These are phyloP conservation scores for Empidonax traillii DNA, from an alignment of 2,113 vertebrate species.

Conservation along the genomic window DNA sequence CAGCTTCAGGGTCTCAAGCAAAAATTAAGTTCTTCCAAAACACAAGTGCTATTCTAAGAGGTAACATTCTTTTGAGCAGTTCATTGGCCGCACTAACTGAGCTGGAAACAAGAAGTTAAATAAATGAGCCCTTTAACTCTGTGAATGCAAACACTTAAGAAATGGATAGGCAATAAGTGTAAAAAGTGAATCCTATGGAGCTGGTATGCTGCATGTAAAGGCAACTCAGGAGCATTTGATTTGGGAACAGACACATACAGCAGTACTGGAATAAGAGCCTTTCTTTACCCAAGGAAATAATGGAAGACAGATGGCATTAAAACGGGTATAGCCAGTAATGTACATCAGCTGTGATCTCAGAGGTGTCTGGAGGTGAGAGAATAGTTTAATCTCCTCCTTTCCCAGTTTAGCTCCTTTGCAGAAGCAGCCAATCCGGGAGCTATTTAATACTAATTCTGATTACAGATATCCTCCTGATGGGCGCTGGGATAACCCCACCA, in stretches of 20 bases:
- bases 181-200: neutral
- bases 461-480: neutral
- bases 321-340: neutral
- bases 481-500: neutral
- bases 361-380: constrained; percentile 9
- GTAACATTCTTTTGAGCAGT: neutral
- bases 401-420: constrained; percentile 24
- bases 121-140: neutral
- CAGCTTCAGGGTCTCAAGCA: neutral
- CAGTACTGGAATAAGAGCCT: neutral
- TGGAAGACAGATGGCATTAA: neutral
- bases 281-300: neutral
- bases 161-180: neutral
- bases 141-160: neutral
- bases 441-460: constrained; percentile 45
- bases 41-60: neutral
- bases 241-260: neutral
- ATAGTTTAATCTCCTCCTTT: constrained; percentile 38
- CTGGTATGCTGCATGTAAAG: neutral
- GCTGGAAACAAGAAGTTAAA: neutral
- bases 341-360: neutral
- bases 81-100: neutral
- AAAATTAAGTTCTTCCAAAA: neutral
- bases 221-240: neutral
- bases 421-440: neutral